Evolutionary conservation across 2,888 invertebrate species (phyloP).

Genomic region (Drosophila falleni): DNA sequence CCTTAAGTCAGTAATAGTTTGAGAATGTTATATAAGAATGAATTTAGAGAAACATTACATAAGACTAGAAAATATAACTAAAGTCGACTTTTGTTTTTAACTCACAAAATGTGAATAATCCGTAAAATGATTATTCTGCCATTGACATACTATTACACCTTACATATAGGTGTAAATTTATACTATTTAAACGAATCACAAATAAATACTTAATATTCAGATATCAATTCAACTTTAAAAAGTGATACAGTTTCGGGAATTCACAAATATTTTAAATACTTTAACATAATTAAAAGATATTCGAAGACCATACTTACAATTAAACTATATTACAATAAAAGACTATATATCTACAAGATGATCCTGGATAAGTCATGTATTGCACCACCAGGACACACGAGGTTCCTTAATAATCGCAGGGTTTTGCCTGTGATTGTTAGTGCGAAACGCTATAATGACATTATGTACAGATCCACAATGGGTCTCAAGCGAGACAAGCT

Average conservation of each 20-base stretch:
- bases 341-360: slow-evolving; percentile 6
- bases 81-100: background rate
- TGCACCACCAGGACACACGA: slow-evolving; percentile 12
- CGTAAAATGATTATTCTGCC: background rate
- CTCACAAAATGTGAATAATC: background rate
- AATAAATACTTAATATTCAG: background rate
- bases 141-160: background rate
- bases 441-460: slow-evolving; percentile 53
- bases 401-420: slow-evolving; percentile 16
- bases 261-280: background rate
- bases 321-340: too few species aligned
- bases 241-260: background rate
- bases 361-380: slow-evolving; percentile 9
- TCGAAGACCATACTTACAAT: background rate
- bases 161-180: background rate
- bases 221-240: background rate
- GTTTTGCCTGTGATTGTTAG: slow-evolving; percentile 57
- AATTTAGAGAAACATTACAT: background rate
- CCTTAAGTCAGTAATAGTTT: background rate
- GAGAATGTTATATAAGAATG: background rate
- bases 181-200: background rate
- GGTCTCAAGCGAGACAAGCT: slow-evolving; percentile 24
- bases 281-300: background rate
- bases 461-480: slow-evolving; percentile 50
- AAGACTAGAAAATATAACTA: background rate